Evolutionary conservation across 2,888 invertebrate genomes (phyloP).

Genomic region (Psylliodes chrysocephalus): DNA sequence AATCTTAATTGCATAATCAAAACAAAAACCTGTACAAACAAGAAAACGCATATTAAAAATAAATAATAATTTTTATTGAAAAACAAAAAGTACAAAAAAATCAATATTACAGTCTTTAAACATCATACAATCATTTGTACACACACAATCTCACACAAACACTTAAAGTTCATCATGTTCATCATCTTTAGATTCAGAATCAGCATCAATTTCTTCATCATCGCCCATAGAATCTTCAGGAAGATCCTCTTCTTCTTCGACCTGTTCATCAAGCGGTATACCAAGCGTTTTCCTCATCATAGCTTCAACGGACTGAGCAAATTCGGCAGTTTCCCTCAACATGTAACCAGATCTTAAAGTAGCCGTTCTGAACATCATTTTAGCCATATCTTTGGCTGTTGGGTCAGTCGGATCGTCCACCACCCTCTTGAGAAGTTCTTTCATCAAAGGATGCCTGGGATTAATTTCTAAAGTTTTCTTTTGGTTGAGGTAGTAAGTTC

Average conservation of each 20-base stretch:
- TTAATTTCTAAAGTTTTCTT: conserved; percentile 98
- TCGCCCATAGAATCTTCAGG: conserved; percentile 64
- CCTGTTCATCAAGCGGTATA: conserved; percentile 77
- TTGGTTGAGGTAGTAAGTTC: conserved; percentile 88
- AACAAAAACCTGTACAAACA: no score
- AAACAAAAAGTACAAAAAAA: conserved; percentile 48
- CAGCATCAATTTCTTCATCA: conserved; percentile 58
- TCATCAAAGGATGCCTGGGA: conserved; percentile 95
- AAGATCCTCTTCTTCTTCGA: conserved; percentile 65
- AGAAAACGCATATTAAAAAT: conserved; percentile 20
- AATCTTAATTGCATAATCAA: no score
- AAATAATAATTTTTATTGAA: conserved; percentile 39
- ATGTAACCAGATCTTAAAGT: conserved; percentile 93
- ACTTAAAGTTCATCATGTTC: conserved; percentile 72
- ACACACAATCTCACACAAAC: conserved; percentile 38
- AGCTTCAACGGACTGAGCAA: conserved; percentile 89
- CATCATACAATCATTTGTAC: conserved; percentile 43
- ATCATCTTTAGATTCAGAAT: conserved; percentile 59
- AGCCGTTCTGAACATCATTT: conserved; percentile 92
- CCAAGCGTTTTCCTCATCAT: conserved; percentile 88
- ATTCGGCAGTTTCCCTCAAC: conserved; percentile 85
- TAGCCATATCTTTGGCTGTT: conserved; percentile 83
- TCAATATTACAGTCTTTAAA: conserved; percentile 47
- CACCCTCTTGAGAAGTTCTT: conserved; percentile 87
- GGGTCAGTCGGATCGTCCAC: conserved; percentile 80